phyloP scores from a whole-genome alignment of 2,113 vertebrate species.

The pig (Sus scrofa) region T2T-Sscrofa CM000813.6:734501-735000 shows the following conservation, averaged over 20 bases:
- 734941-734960: too few species aligned
- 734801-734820: fast-evolving
- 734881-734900: too few species aligned
- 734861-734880: neutral
- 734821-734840: neutral
- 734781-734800: neutral
- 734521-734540: neutral
- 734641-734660: too few species aligned
- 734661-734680: fast-evolving
- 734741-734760: neutral
- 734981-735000: too few species aligned
- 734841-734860: neutral
- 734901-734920: too few species aligned
- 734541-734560: too few species aligned
- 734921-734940: too few species aligned
- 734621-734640: too few species aligned
- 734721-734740: neutral
- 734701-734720: neutral
- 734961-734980: too few species aligned
- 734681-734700: neutral
- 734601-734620: too few species aligned
- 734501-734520: neutral
- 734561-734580: too few species aligned
- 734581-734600: neutral
- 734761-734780: neutral